Percentiles rank a stretch among this genome's conserved stretches.
phyloP scores from a whole-genome alignment of 2,888 invertebrate genomes.

The Sesia apiformis region DNA sequence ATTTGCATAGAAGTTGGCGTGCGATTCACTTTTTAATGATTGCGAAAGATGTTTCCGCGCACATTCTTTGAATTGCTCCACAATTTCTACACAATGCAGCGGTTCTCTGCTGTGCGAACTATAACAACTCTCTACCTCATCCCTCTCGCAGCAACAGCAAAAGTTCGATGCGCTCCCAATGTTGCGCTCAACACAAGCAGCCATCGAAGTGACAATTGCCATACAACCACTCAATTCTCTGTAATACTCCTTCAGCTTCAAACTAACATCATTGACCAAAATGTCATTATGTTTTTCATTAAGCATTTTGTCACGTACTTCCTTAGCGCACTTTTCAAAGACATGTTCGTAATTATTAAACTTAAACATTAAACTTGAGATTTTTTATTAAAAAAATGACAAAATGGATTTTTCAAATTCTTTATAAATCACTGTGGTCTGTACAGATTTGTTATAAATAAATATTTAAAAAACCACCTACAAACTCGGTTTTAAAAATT shows the following conservation, averaged over 20 bases:
- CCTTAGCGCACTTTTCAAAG: slow-evolving; percentile 9
- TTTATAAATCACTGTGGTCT: slow-evolving; percentile 18
- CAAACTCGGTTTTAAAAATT: no score
- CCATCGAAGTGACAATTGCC: slow-evolving; percentile 7
- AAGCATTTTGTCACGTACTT: slow-evolving; percentile 10
- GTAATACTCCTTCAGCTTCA: slow-evolving; percentile 14
- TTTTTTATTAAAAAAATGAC: slow-evolving; percentile 13
- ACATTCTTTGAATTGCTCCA: slow-evolving; percentile 19
- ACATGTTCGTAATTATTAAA: slow-evolving; percentile 6
- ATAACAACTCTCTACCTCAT: slow-evolving; percentile 19
- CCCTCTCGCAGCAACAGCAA: slow-evolving; percentile 12
- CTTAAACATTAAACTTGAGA: slow-evolving; percentile 4
- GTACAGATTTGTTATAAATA: no score
- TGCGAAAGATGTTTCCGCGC: slow-evolving; percentile 9
- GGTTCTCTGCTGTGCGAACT: slow-evolving; percentile 7
- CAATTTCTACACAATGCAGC: slow-evolving; percentile 18
- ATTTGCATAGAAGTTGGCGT: no score
- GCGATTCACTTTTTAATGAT: no score
- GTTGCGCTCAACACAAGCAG: slow-evolving; percentile 1
- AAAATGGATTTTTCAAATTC: slow-evolving; percentile 7
- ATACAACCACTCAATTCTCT: slow-evolving; percentile 13
- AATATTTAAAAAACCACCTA: no score
- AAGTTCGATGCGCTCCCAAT: not conserved
- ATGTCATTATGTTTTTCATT: slow-evolving; percentile 6
- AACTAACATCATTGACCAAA: slow-evolving; percentile 11